Percentiles rank a stretch among this genome's conserved stretches.
Evolutionary conservation across 2,888 invertebrate genomes (phyloP).

Genomic region (Melanchra persicariae): DNA sequence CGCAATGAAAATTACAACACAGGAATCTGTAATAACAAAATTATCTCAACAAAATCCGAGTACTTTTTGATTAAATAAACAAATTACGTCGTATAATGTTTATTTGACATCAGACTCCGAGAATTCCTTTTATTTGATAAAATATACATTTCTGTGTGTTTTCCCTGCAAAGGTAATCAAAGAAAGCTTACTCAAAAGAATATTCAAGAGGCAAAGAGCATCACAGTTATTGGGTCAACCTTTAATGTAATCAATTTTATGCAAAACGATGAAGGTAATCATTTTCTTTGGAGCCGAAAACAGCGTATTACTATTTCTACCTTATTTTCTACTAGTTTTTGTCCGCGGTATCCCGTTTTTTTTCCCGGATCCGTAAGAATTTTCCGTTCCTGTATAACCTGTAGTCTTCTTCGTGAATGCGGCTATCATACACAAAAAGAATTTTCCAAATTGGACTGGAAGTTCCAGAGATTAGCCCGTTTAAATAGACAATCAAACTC

Average conservation of each 20-base stretch:
- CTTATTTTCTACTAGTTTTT: not conserved
- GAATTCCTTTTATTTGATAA: conserved; percentile 47
- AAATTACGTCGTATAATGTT: conserved; percentile 46
- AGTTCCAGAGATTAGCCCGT: too few species aligned
- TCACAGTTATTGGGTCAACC: conserved; percentile 69
- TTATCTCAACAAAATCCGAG: conserved; percentile 27
- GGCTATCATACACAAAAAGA: too few species aligned
- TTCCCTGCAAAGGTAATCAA: conserved; percentile 70
- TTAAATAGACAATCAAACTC: too few species aligned
- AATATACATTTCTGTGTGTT: conserved; percentile 53
- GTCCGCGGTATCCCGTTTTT: too few species aligned
- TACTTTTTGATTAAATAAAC: conserved; percentile 38
- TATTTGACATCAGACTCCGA: conserved; percentile 40
- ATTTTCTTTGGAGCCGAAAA: conserved; percentile 40
- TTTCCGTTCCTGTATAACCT: too few species aligned
- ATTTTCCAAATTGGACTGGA: too few species aligned
- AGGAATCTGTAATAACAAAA: conserved; percentile 20
- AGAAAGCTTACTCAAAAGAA: conserved; percentile 74
- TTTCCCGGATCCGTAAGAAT: too few species aligned
- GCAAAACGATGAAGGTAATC: conserved; percentile 74
- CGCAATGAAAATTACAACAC: conserved; percentile 6
- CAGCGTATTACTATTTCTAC: not conserved
- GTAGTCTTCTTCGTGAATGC: too few species aligned
- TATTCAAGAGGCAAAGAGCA: conserved; percentile 68
- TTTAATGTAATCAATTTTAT: conserved; percentile 82